Evolutionary conservation across 2,797 vertebrate genomes (phyloP).

Genomic region (Phoeniculus purpureus): DNA sequence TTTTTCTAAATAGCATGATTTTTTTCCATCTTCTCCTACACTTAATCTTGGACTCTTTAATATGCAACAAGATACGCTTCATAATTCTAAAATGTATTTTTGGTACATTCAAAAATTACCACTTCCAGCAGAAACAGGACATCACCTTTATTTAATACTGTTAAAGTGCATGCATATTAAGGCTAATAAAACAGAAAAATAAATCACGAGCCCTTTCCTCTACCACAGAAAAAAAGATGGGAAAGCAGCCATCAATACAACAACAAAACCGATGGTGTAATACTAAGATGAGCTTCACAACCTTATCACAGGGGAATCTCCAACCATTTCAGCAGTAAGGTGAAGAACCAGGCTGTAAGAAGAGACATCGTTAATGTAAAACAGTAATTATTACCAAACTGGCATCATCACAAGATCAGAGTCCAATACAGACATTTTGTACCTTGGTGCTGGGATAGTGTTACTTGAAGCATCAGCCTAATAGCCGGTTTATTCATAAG

Average conservation of each 20-base stretch:
- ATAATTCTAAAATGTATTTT: background rate
- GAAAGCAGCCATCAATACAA: background rate
- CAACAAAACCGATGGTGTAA: background rate
- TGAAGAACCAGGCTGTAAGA: background rate
- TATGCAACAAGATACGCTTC: background rate
- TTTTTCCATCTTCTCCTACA: background rate
- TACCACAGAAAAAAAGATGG: background rate
- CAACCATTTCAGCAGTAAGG: background rate
- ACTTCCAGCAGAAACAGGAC: background rate
- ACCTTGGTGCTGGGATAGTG: constrained; percentile 59
- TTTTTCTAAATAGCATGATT: background rate
- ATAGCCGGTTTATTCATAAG: constrained; percentile 63
- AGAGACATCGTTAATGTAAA: constrained; percentile 26
- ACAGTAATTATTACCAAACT: constrained; percentile 7
- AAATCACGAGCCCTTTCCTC: background rate
- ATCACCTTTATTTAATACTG: constrained; percentile 26
- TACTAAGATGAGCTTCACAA: background rate
- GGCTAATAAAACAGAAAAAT: background rate
- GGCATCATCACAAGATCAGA: constrained; percentile 35
- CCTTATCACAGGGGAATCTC: background rate
- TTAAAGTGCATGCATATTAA: constrained; percentile 27
- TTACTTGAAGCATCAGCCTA: constrained; percentile 65
- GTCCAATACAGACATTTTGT: constrained; percentile 57
- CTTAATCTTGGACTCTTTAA: background rate
- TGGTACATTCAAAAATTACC: background rate